phyloP scores from a whole-genome alignment of 2,113 vertebrate species.

The Oenanthe oenanthe region DNA sequence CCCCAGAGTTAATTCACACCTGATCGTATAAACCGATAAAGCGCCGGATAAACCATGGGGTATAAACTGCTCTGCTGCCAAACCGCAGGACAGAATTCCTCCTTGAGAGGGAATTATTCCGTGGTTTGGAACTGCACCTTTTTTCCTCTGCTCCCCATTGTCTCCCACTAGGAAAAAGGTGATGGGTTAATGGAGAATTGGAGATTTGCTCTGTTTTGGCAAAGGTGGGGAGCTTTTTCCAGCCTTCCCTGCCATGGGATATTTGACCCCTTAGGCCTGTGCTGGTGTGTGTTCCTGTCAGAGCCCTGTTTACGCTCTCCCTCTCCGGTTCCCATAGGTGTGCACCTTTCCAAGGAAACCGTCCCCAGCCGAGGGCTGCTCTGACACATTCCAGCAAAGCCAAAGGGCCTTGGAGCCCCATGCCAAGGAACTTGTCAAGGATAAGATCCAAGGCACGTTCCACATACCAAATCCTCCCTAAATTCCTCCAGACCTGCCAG shows the following conservation, averaged over 20 bases:
- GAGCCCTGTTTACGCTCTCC: background rate
- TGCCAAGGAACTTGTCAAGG: background rate
- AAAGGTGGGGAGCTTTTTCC: background rate
- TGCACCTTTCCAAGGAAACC: background rate
- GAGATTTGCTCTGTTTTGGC: background rate
- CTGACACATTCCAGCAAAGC: background rate
- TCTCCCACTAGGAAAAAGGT: background rate
- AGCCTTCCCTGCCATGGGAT: background rate
- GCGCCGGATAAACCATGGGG: background rate
- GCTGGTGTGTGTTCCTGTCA: fast-evolving
- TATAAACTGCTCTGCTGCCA: background rate
- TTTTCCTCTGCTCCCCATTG: background rate
- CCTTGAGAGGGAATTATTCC: fast-evolving
- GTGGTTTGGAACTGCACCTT: background rate
- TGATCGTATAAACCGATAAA: slow-evolving; percentile 18
- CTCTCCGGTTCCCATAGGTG: background rate
- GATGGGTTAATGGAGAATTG: fast-evolving
- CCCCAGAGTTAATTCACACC: slow-evolving; percentile 17
- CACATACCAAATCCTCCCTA: background rate
- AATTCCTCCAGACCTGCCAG: background rate
- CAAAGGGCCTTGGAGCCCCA: background rate
- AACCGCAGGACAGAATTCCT: background rate
- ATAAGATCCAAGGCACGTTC: background rate
- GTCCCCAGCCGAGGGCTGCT: fast-evolving
- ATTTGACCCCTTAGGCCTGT: background rate